A percentile compares a stretch with the other conserved stretches of the same genome.
Conservation (phyloP, 2,888 invertebrate species). For the Drosophila fungiperda region DNA sequence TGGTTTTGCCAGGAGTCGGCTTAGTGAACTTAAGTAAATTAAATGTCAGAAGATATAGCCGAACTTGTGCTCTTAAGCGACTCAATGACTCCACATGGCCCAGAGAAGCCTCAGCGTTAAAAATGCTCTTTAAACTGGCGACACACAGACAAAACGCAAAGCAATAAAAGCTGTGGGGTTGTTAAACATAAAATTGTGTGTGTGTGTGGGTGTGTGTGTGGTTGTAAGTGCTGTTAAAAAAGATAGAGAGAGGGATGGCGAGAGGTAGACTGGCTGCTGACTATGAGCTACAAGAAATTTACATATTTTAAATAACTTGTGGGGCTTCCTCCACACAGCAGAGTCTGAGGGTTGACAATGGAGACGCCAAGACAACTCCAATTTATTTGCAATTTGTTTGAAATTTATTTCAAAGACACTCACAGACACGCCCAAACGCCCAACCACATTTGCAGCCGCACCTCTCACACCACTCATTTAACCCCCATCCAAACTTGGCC, state of each 20-base stretch:
- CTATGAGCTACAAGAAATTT: conserved; percentile 65
- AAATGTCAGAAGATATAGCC: conserved; percentile 55
- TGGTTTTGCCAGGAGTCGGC: conserved; percentile 28
- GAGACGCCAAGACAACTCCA: conserved; percentile 71
- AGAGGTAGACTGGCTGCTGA: conserved; percentile 12
- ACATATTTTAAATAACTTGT: conserved; percentile 78
- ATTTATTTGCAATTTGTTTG: conserved; percentile 80
- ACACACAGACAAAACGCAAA: conserved; percentile 53
- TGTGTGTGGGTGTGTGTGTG: conserved; percentile 12
- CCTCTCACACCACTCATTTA: background rate
- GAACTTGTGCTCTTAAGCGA: conserved; percentile 25
- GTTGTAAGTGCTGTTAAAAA: conserved; percentile 3
- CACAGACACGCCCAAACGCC: conserved; percentile 29
- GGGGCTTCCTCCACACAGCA: conserved; percentile 43
- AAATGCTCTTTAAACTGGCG: conserved; percentile 66
- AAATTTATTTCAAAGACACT: conserved; percentile 73
- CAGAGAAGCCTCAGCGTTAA: conserved; percentile 20
- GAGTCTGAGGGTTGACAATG: conserved; percentile 62
- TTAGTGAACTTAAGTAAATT: conserved; percentile 70
- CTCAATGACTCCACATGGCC: conserved; percentile 2
- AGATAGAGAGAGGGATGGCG: background rate
- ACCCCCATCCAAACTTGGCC: background rate
- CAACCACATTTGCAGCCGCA: conserved; percentile 10
- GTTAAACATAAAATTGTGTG: conserved; percentile 12
- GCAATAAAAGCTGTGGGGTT: conserved; percentile 59